Base-by-base conservation (phyloP, 2,113 vertebrate genomes). In the Tupaia chinensis region DNA sequence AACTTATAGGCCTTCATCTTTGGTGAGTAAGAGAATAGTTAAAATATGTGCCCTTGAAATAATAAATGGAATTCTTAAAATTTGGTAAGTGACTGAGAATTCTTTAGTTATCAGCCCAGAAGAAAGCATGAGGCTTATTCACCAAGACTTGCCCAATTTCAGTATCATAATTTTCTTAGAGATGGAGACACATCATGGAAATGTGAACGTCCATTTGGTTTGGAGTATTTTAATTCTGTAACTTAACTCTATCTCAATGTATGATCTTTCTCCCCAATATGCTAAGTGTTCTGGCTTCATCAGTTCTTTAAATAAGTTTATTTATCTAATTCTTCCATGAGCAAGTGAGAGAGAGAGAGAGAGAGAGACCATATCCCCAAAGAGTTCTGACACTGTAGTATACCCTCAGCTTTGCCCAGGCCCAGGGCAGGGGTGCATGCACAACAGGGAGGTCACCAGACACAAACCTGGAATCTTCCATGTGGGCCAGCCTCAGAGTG, bases 41-140 rank as follows among this genome's bases (percentile, higher is more conserved):
- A 73, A 17, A 85, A 58, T 63, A 77, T 29, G 78, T 86, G 34
- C 44, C 86, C 85, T 92, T 88, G 14, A 88, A 95, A 93, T 68
- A 34, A 87, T 69, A 77, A 70, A 87, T 3, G 25, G 27, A 92
- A 81, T 83, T 69, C 74, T 88, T 63, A 13, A 88, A 83, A 56
- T 4, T 82, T 14, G 79, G 3, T 63, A 84, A 44, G 63, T 29
- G 22, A 76, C 16, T 19, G 25, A 77, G 14, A 92, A 83, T 87
- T 80, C 56, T 92, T 58, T 5, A 69, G 6, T 61, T 27, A 68
- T 63, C 32, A 77, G 54, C 3, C 69, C 15, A 9, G 66, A 5
- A 80, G 80, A 77, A 83, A 69, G 17, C 86, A 8, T 19, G 29
- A 44, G 80, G 13, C 22, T 86, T 74, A 61, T 81, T 93, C 54